Percentiles rank a stretch among this genome's conserved stretches.
These are phyloP conservation scores for Sebastes glaucus DNA, from an alignment of 2,797 vertebrate species.

Conservation along the genomic window DNA sequence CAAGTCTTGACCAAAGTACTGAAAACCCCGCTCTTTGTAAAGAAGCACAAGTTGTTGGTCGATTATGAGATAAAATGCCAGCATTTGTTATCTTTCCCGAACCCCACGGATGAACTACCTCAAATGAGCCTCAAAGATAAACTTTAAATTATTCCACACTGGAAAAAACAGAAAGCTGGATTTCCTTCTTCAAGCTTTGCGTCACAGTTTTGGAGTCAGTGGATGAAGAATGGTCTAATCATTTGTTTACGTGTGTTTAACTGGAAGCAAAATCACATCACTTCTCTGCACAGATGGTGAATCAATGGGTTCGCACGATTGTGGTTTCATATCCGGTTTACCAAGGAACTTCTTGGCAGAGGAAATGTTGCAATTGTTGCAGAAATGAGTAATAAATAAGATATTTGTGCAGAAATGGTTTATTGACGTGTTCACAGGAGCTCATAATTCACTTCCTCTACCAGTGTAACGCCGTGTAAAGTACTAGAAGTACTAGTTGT, in stretches of 20 bases:
- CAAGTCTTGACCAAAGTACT: not conserved
- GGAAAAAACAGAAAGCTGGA: not conserved
- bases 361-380: not conserved
- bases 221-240: not conserved
- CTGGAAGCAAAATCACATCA: conserved; percentile 15
- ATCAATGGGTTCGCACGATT: not conserved
- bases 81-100: not conserved
- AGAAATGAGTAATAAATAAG: conserved; percentile 20
- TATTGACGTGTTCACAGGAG: not conserved
- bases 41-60: not conserved
- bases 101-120: not conserved
- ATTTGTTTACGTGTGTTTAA: not conserved
- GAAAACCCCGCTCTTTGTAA: not conserved
- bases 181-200: not conserved
- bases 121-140: not conserved
- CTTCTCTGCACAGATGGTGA: not conserved
- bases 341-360: not conserved
- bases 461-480: not conserved
- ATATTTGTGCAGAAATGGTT: not conserved
- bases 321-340: not conserved
- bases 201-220: not conserved
- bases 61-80: not conserved
- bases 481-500: not conserved
- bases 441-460: not conserved
- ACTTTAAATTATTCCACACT: not conserved